Conservation (phyloP, 2,888 invertebrate species). For the Leptinotarsa tumamoca region DNA sequence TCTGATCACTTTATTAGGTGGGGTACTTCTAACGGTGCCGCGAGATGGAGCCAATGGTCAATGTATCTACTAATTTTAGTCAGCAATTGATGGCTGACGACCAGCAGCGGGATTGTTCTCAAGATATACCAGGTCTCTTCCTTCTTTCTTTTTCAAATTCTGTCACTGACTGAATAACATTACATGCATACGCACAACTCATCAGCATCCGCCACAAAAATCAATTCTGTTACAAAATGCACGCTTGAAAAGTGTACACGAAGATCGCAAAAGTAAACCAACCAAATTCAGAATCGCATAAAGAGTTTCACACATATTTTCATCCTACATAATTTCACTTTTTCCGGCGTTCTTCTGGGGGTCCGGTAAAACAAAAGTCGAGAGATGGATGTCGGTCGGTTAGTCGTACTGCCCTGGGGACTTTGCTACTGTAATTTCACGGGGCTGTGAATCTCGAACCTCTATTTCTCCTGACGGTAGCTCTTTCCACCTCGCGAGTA, state of each 20-base stretch:
- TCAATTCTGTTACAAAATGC: background rate
- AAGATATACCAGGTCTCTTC: no score
- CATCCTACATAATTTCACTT: conserved; percentile 10
- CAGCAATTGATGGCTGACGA: no score
- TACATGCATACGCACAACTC: background rate
- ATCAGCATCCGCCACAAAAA: background rate
- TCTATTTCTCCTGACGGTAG: background rate
- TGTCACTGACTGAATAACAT: background rate
- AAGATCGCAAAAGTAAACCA: conserved; percentile 2
- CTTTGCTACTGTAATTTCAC: conserved; percentile 21
- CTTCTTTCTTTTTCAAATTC: background rate
- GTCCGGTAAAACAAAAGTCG: conserved; percentile 22
- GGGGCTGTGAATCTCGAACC: conserved; percentile 10
- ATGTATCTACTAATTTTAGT: no score
- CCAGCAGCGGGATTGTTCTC: no score
- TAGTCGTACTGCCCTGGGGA: conserved; percentile 14
- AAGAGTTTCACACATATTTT: conserved; percentile 14
- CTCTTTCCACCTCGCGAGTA: conserved; percentile 1
- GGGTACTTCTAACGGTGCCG: no score
- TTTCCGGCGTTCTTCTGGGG: conserved; percentile 7
- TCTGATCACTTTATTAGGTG: no score
- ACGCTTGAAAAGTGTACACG: background rate
- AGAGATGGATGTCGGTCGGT: conserved; percentile 14
- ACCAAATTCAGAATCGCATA: background rate
- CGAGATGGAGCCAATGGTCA: no score